A percentile compares a stretch with the other conserved stretches of the same genome.
Conservation (phyloP, 2,113 vertebrate genomes). For the Takifugu flavidus region DNA sequence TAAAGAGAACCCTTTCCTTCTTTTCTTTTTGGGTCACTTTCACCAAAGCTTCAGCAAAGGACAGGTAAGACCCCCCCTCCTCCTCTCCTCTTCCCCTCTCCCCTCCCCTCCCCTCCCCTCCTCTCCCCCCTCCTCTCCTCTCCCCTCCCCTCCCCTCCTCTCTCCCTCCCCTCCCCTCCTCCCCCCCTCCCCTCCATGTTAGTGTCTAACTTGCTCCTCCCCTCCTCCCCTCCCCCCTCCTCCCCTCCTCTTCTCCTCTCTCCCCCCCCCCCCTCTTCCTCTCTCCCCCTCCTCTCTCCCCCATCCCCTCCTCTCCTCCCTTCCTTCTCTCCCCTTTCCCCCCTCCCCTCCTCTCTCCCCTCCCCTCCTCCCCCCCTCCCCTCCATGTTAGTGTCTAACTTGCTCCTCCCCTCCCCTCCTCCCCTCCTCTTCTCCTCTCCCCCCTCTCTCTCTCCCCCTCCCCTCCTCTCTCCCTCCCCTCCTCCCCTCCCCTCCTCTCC, state of each 20-base stretch:
- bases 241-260: too few species aligned
- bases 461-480: too few species aligned
- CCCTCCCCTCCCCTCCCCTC: background rate
- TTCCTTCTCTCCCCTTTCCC: background rate
- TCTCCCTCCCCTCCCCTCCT: too few species aligned
- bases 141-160: background rate
- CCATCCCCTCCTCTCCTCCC: background rate
- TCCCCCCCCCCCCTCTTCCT: too few species aligned
- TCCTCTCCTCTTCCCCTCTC: background rate
- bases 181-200: background rate
- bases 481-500: too few species aligned
- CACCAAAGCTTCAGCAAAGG: background rate
- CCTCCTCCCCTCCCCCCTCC: too few species aligned
- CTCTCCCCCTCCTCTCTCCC: too few species aligned
- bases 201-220: background rate
- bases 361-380: background rate
- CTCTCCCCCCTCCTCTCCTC: background rate
- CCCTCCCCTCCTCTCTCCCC: background rate
- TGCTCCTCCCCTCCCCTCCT: background rate
- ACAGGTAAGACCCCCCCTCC: background rate
- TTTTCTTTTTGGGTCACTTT: background rate
- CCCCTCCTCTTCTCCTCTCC: too few species aligned
- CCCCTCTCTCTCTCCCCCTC: too few species aligned
- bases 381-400: background rate
- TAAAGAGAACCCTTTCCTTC: background rate